A percentile compares a stretch with the other conserved stretches of the same genome.
These are phyloP conservation scores for Drosophila colorata DNA, from an alignment of 2,888 invertebrate genomes.

Conservation along the genomic window DNA sequence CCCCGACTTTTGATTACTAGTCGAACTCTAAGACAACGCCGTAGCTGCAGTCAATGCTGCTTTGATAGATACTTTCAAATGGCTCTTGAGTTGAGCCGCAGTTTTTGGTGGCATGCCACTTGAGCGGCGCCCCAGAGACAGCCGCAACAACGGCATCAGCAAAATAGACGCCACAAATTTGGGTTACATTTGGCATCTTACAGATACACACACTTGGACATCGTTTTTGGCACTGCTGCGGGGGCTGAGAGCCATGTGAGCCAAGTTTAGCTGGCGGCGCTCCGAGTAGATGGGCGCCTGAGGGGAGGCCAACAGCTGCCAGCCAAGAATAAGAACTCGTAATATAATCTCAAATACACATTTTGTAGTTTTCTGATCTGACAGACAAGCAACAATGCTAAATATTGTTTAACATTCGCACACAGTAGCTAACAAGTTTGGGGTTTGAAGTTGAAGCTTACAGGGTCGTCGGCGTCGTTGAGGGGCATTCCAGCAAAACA, in stretches of 20 bases:
- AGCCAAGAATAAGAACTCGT: conserved; percentile 23
- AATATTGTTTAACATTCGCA: conserved; percentile 59
- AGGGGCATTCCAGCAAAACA: conserved; percentile 18
- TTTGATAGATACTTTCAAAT: conserved; percentile 71
- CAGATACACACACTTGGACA: conserved; percentile 41
- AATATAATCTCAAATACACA: conserved; percentile 15
- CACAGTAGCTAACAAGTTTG: conserved; percentile 71
- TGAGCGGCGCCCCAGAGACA: conserved; percentile 40
- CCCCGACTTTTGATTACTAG: conserved; percentile 59
- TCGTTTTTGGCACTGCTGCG: conserved; percentile 14
- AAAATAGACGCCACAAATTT: conserved; percentile 50
- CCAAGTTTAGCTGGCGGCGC: no score
- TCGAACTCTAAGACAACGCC: conserved; percentile 48
- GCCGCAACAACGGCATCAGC: conserved; percentile 11
- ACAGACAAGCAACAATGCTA: conserved; percentile 36
- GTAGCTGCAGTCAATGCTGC: conserved; percentile 53
- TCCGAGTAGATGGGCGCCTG: no score
- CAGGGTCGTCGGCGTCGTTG: conserved; percentile 46
- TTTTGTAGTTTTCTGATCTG: background rate
- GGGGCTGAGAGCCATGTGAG: background rate
- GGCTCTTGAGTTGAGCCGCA: conserved; percentile 28
- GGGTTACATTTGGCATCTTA: conserved; percentile 65
- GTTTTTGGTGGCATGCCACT: conserved; percentile 56
- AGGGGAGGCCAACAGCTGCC: background rate
- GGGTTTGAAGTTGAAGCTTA: conserved; percentile 54